Evolutionary conservation across 2,888 invertebrate genomes (phyloP).

Genomic region (Epicampocera succincta): DNA sequence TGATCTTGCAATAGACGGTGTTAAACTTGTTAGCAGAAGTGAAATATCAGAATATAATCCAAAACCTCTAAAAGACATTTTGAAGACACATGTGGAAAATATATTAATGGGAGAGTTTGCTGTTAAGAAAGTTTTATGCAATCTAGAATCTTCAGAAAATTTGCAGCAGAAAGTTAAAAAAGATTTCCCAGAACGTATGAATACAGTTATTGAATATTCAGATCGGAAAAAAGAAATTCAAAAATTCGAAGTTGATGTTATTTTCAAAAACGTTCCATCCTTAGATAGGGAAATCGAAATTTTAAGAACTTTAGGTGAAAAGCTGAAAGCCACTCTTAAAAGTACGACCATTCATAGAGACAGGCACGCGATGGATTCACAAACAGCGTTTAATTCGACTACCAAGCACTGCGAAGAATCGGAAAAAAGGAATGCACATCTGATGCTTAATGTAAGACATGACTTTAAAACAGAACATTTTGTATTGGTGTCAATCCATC

Average conservation of each 20-base stretch:
- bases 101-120: slow-evolving; percentile 73
- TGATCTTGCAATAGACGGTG: slow-evolving; percentile 71
- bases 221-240: slow-evolving; percentile 10
- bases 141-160: slow-evolving; percentile 48
- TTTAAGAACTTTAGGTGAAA: slow-evolving; percentile 75
- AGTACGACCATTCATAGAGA: slow-evolving; percentile 53
- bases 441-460: neutral
- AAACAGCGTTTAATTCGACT: neutral
- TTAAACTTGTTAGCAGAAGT: slow-evolving; percentile 73
- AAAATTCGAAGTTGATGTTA: slow-evolving; percentile 73
- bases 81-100: slow-evolving; percentile 71
- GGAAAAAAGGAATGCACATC: neutral
- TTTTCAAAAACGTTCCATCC: slow-evolving; percentile 76
- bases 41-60: slow-evolving; percentile 71
- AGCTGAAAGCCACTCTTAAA: slow-evolving; percentile 75
- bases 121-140: slow-evolving; percentile 71
- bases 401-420: neutral
- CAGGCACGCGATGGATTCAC: neutral
- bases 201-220: slow-evolving; percentile 22
- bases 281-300: slow-evolving; percentile 76
- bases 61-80: slow-evolving; percentile 72
- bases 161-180: neutral
- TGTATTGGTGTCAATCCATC: neutral
- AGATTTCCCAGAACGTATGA: neutral
- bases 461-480: neutral